Conservation (phyloP, 1,140 invertebrate genomes). For the Temnothorax nylanderi region DNA sequence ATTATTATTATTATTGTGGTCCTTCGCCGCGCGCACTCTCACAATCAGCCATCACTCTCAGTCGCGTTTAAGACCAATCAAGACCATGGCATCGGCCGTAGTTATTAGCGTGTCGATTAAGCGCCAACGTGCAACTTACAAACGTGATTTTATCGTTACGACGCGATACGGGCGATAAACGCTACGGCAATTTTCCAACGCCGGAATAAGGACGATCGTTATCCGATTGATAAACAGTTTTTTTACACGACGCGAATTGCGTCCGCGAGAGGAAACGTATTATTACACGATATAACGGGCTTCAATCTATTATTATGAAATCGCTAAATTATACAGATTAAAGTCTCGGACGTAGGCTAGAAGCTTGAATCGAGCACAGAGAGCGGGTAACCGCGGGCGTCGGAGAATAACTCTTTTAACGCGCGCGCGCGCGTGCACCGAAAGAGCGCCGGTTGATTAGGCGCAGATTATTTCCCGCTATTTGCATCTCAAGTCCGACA, state of each 20-base stretch:
- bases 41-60: slow-evolving; percentile 2
- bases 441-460: not conserved
- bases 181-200: slow-evolving; percentile 20
- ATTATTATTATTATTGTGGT: slow-evolving; percentile 60
- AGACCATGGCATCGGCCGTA: slow-evolving; percentile 35
- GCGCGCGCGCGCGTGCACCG: not conserved
- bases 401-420: slow-evolving; percentile 36
- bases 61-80: slow-evolving; percentile 56
- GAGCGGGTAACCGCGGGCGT: not conserved
- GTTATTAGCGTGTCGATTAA: slow-evolving; percentile 56
- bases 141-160: slow-evolving; percentile 19
- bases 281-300: slow-evolving; percentile 15
- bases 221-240: slow-evolving; percentile 45
- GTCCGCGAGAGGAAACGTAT: not conserved
- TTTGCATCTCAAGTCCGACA: slow-evolving; percentile 26
- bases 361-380: not conserved
- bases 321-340: not conserved
- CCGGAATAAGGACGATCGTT: slow-evolving; percentile 37
- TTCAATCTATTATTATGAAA: not conserved
- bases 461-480: not conserved
- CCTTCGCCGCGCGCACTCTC: slow-evolving; percentile 35
- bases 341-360: not conserved
- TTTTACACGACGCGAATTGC: not conserved
- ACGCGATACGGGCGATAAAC: slow-evolving; percentile 38
- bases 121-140: slow-evolving; percentile 17